phyloP scores from a whole-genome alignment of 2,113 vertebrate species.

The Gymnarchus niloticus region DNA sequence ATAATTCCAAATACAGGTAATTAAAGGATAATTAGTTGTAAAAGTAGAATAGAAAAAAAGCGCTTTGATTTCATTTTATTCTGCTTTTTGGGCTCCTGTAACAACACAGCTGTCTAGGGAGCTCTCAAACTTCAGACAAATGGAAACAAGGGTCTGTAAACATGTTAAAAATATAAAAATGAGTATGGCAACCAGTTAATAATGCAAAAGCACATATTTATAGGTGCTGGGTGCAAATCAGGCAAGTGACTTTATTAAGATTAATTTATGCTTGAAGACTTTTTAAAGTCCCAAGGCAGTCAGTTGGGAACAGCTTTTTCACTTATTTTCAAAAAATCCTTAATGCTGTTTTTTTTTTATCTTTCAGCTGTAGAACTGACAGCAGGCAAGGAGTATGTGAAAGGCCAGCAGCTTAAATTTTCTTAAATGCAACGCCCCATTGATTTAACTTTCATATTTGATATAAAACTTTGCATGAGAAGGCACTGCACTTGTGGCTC shows the following conservation, averaged over 20 bases:
- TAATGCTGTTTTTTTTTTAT: not conserved
- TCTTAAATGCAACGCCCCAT: slow-evolving; percentile 5
- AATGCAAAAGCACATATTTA: not conserved
- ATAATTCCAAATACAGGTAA: not conserved
- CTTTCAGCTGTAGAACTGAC: not conserved
- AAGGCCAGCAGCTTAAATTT: not conserved
- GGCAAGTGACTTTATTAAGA: not conserved
- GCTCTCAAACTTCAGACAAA: not conserved
- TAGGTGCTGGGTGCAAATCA: not conserved
- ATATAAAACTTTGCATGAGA: not conserved
- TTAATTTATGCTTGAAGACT: not conserved
- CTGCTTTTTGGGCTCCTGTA: not conserved
- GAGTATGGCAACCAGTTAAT: not conserved
- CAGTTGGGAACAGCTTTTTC: not conserved
- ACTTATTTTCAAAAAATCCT: not conserved
- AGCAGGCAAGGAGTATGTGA: not conserved
- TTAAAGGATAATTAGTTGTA: not conserved
- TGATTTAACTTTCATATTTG: not conserved
- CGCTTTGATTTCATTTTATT: not conserved
- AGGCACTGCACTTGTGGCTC: not conserved
- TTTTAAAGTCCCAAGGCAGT: not conserved
- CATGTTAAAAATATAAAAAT: not conserved
- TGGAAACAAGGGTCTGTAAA: not conserved
- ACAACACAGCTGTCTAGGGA: not conserved
- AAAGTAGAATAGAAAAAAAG: not conserved